Base-by-base conservation (phyloP, 1,140 invertebrate genomes). In the Medauroidea extradentata region DNA sequence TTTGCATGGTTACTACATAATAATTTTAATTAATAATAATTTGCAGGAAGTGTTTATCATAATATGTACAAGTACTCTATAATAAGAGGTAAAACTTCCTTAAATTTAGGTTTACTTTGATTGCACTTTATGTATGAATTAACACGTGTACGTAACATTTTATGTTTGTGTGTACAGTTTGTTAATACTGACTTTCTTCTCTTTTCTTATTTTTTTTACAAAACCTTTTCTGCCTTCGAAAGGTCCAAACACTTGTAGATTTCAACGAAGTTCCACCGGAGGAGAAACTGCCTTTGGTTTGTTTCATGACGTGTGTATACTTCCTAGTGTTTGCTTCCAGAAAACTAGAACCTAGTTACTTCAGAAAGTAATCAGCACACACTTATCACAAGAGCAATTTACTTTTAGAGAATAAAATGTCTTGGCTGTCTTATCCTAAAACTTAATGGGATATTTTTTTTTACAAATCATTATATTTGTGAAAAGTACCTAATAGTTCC, bases 221-320 rank as follows among this genome's bases (percentile, higher is more conserved):
- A 7, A 34, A 34, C 4, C 29, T 34, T 34, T 23, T 25, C 52
- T 39, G 24, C 14, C 16, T 69, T 73, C 74, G 78, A 77, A 84
- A 89, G 87, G 85, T 86, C 82, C 84, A 88, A 82, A 82, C 85
- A 80, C 82, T 89, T 83, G 87, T 87, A 85, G 89, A 91, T 81
- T 91, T 88, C 85, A 89, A 87, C 83, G 86, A 90, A 79, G 80
- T 85, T 81, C 84, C 86, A 74, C 83, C 84, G 73, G 89, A 90
- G 83, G 88, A 91, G 82, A 91, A 90, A 79, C 85, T 89, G 75
- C 88, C 88, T 84, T 84, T 90, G 89, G 89, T 92, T 90, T 85
- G 66, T 74, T 58, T 34, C 21, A 54, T 25, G 19, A 39, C 19
- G n/a, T n/a, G 38, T 54, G 29, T 54, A 54, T 54, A 41, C 29